Evolutionary conservation across 2,797 vertebrate species (phyloP).

Genomic region (Rousettus madagascariensis): DNA sequence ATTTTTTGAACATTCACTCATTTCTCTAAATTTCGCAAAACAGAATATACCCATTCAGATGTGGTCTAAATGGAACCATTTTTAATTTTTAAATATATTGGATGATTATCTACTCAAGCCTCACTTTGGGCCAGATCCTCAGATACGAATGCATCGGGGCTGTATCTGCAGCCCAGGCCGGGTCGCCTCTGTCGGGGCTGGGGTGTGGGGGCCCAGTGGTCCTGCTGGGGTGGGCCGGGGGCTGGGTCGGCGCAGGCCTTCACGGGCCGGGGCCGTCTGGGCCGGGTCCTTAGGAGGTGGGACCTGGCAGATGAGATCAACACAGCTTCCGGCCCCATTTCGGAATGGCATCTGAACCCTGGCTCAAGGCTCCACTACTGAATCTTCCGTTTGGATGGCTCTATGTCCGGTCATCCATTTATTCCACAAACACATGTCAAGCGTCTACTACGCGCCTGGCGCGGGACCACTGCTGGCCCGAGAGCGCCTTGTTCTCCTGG

Average conservation of each 20-base stretch:
- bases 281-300: not conserved
- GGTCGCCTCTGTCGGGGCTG: rapidly evolving
- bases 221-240: rapidly evolving
- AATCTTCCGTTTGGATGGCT: not conserved
- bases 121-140: not conserved
- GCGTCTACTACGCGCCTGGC: rapidly evolving
- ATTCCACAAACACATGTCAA: rapidly evolving
- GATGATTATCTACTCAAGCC: rapidly evolving
- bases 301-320: rapidly evolving
- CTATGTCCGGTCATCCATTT: not conserved
- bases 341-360: not conserved
- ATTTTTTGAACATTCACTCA: not conserved
- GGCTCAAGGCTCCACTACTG: not conserved
- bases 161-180: rapidly evolving
- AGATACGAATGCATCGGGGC: rapidly evolving
- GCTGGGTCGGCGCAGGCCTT: rapidly evolving
- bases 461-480: not conserved
- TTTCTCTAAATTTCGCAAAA: not conserved
- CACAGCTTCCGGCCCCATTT: rapidly evolving
- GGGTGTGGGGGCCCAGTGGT: rapidly evolving
- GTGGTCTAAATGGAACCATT: rapidly evolving
- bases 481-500: not conserved
- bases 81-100: rapidly evolving
- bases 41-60: not conserved
- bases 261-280: rapidly evolving